Evolutionary conservation across 2,797 vertebrate genomes (phyloP), one percentile per base, ranked within the genome.

Genomic region (Bradypodion ventrale): DNA sequence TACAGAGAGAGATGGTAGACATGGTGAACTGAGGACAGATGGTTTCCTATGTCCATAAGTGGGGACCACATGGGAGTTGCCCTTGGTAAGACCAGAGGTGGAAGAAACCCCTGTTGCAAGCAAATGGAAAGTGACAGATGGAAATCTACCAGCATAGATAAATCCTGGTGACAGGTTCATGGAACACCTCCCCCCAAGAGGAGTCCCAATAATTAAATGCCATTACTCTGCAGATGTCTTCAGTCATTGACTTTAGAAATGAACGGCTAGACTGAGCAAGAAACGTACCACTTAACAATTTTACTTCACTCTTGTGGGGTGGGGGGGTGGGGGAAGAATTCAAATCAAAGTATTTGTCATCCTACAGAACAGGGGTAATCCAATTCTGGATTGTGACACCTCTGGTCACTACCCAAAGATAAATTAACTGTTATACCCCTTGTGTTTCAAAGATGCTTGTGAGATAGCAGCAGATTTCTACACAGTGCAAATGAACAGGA

Each of bases 131-230:
- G 79, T 60, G 3, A 21, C 82, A 91, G 89, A 89, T 89, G 85
- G 91, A 56, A 52, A 88, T 87, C 91, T 79, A 42, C 35, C 46
- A 2, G 85, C 75, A 16, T 27, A 83, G 89, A 88, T 89, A 89
- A 90, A 93, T 88, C 88, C 84, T 75, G 44, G 83, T 84, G 84
- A 83, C 83, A 82, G 86, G 86, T 92, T 91, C 89, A 56, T 91
- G 89, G 5, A 19, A 19, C 52, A 52, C 52, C 83, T 89, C 88
- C 93, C 70, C 84, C 37, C 85, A 7, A 85, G 76, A 90, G 79
- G 88, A 88, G 75, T 72, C 82, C 90, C 85, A 88, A 80, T 90
- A 91, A 93, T 93, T 90, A 91, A 90, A 93, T 84, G 82, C 66
- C 81, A 86, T 90, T 74, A 27, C 82, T 88, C 87, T 75, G 75